phyloP scores from a whole-genome alignment of 2,797 vertebrate species.

The Pyrocephalus nanus region DNA sequence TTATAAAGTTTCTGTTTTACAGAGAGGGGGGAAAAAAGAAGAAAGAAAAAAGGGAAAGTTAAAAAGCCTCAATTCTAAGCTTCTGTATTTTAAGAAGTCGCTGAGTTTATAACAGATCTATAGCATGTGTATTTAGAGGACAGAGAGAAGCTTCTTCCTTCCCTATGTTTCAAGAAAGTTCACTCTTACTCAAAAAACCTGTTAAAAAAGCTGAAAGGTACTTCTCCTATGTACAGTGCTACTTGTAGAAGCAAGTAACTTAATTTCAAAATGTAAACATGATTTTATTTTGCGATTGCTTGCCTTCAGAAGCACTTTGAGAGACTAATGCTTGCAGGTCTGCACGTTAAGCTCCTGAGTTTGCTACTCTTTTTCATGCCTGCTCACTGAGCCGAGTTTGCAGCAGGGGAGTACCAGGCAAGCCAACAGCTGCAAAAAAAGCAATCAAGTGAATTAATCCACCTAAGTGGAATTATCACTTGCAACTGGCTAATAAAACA shows the following conservation, averaged over 20 bases:
- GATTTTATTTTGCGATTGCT: not conserved
- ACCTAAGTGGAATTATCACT: not conserved
- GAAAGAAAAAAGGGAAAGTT: not conserved
- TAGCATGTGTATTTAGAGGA: not conserved
- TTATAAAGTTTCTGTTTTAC: conserved; percentile 68
- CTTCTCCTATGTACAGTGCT: not conserved
- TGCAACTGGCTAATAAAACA: not conserved
- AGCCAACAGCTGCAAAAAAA: not conserved
- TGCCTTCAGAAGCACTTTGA: conserved; percentile 23
- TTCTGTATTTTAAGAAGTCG: not conserved
- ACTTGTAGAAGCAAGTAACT: not conserved
- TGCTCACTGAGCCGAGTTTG: not conserved
- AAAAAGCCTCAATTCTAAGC: not conserved
- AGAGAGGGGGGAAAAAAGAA: not conserved
- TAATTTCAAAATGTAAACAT: not conserved
- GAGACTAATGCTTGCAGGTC: not conserved
- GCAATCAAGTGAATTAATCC: not conserved
- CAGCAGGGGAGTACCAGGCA: conserved; percentile 42
- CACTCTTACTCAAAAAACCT: not conserved
- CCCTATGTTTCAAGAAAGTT: not conserved
- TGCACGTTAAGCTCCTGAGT: conserved; percentile 45
- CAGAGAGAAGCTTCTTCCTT: not conserved
- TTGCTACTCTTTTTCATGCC: not conserved
- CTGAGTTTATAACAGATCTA: not conserved
- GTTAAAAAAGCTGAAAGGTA: not conserved